Base-by-base conservation (phyloP, 2,888 invertebrate species). In the Drosophila setosimentum region DNA sequence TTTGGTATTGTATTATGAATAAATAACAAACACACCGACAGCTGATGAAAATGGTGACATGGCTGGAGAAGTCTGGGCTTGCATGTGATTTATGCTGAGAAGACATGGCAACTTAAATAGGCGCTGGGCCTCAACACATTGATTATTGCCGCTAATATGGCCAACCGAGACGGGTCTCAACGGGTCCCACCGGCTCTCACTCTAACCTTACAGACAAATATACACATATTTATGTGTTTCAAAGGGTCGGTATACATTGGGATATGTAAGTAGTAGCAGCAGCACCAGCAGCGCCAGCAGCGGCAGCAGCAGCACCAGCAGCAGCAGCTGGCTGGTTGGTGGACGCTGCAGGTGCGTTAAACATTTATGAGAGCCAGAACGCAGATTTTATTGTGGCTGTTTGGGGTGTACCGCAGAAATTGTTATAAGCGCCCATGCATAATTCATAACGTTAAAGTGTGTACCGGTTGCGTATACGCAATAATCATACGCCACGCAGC, bases 371-470 rank as follows among this genome's bases (percentile, higher is more conserved):
- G 76, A 70, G 68, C 61, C 80, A 66, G 68, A 64, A 78, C 81
- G 75, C 71, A 71, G 72, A 82, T 73, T 78, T 74, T 73, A 70
- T 76, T 80, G 76, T 73, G 66, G 76, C 72, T 68, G 78, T 72
- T 80, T 50, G 55, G 65, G 63, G 67, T 61, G 63, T 64, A 77
- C 74, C 75, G 71, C 85, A 76, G 71, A 87, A 88, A 79, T 87
- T 79, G 82, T 88, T 90, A 80, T 83, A 88, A 89, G 71, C 73
- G 74, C 68, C 67, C 72, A 89, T 90, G 87, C 79, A 90, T 88
- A 87, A 88, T 88, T 89, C 88, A 90, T 89, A 66, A 85, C 61
- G 81, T 81, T 73, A 79, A 88, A 88, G 88, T 89, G 88, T 82
- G 83, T 78, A 78, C 88, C 71, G 81, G 48, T 80, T 85, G 81